Evolutionary conservation across 2,888 invertebrate species (phyloP), one percentile per base, ranked within the genome.

Genomic region (Agrotis puta): DNA sequence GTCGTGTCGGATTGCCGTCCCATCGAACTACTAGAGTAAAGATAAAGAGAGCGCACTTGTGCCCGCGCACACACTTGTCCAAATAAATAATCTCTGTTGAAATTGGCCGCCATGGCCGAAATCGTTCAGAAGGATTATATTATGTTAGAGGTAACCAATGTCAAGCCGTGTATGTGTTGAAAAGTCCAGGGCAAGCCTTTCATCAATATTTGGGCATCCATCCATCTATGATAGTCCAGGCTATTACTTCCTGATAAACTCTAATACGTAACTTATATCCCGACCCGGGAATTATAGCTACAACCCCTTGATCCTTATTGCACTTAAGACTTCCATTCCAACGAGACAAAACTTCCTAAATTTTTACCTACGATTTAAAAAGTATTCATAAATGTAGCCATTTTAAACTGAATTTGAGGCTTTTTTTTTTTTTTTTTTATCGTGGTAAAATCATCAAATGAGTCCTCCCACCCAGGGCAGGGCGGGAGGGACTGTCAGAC

Each of bases 321-420:
- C 24, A 3, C 24, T 39, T 24, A 2, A n/a, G 14, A 62, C 53
- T 3, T 24, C 51, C 13, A 14, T 20, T 51, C 6, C 6, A 53
- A 53, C 16, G 24, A 53, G 1, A 2, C 3, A 53, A 24, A 16
- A 22, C 22, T 51, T 14, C 51, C 4, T 18, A 24, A 39, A 39
- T 39, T 9, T 11, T 39, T 2, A 18, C 43, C 24, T 11, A 24
- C 3, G 24, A 3, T 11, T 6, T 24, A 43, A 51, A 47, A 11
- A 33, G 13, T 6, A 5, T 22, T 51, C 2, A 43, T 16, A 33
- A 13, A 22, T 5, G 6, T 14, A 20, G 14, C 7, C 39, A 39
- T 57, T 71, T 74, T 64, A 51, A 64, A 45, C 57, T 16, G 48
- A 63, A 71, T 70, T 67, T 64, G 39, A 57, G n/a, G n/a, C n/a